Base-by-base conservation (phyloP, 1,140 invertebrate genomes). In the Eufriesea mexicana region DNA sequence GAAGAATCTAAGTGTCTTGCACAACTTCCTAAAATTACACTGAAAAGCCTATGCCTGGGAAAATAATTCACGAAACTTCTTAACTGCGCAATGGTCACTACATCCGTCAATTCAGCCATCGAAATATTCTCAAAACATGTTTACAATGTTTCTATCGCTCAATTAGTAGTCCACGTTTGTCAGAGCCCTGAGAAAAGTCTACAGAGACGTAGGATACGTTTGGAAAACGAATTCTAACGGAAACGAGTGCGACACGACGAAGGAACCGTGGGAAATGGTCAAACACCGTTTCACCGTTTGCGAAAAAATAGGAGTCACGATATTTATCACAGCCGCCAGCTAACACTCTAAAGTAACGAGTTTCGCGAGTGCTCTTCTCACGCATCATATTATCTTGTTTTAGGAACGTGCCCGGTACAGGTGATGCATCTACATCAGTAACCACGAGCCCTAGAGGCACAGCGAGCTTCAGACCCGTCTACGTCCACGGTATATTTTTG, bases 81-180 rank as follows among this genome's bases (percentile, higher is more conserved):
- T n/a, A 14, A 57, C 6, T 12, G n/a, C n/a, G 0, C 5, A 16
- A 0, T 0, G 10, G 25, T 18, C 16, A 10, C 20, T 10, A n/a
- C 2, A 42, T 12, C 18, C 7, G 5, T 35, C 4, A 20, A 71
- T 51, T 5, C 28, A 16, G 2, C 8, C 42, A 10, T 23, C 28
- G 9, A 68, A 62, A 28, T 62, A 49, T 49, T 47, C 28, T 7
- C 42, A 12, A 20, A 62, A 62, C 6, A 75, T 28, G 23, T 20
- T 6, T 28, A 4, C 14, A 71, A 47, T 4, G 14, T 25, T 35
- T 4, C 35, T 35, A 35, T 0, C 14, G 79, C 49, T 61, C 54
- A 51, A 76, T 83, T 78, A 74, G 80, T 83, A 78, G 80, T 70
- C 80, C 74, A 45, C 62, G 80, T 64, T 68, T 78, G 14, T 67